These are phyloP conservation scores for Delphinus delphis DNA, from an alignment of 2,113 vertebrate species.

Conservation along the genomic window DNA sequence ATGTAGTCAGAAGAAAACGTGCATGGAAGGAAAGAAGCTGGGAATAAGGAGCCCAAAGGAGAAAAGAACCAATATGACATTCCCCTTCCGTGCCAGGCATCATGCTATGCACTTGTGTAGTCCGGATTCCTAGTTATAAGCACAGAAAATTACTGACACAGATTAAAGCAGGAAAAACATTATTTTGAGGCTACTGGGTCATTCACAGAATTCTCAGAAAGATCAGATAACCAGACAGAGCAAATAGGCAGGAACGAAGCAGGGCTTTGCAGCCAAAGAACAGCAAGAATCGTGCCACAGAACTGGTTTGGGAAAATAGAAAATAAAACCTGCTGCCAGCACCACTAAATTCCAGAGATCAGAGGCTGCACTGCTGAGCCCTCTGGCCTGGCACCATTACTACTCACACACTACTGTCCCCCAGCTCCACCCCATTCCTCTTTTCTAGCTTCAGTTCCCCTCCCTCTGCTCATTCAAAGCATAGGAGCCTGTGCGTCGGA, in stretches of 20 bases:
- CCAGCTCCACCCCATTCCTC: background rate
- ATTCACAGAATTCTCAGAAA: background rate
- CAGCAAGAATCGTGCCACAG: background rate
- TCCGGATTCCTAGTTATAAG: background rate
- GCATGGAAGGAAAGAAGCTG: background rate
- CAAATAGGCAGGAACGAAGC: background rate
- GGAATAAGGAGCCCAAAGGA: background rate
- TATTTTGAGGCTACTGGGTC: background rate
- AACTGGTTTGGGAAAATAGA: background rate
- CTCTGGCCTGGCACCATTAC: background rate
- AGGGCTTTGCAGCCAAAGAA: background rate
- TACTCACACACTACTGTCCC: background rate
- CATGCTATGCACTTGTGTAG: background rate
- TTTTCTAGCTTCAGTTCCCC: background rate
- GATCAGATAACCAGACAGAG: background rate
- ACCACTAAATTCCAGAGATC: background rate
- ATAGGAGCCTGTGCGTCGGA: background rate
- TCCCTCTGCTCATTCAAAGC: background rate
- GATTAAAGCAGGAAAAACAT: background rate
- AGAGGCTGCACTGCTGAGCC: background rate
- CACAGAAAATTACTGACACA: background rate
- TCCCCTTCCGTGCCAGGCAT: background rate
- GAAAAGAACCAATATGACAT: background rate
- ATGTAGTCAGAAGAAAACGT: background rate
- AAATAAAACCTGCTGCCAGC: background rate